Conservation (phyloP, 2,888 invertebrate genomes). For the Eurytoma adleriae region DNA sequence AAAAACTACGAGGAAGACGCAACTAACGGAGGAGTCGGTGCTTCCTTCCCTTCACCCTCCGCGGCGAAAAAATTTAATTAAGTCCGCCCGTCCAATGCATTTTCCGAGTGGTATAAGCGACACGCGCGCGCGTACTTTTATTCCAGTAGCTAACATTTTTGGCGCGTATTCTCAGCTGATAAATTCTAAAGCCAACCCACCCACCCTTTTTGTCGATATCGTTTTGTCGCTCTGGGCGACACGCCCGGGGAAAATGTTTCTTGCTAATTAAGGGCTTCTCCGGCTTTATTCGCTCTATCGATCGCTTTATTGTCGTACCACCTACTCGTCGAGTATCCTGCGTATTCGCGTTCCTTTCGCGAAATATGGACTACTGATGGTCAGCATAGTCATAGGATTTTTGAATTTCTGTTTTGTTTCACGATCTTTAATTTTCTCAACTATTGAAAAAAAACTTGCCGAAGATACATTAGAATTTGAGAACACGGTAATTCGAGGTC, state of each 20-base stretch:
- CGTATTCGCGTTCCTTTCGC: too few relatives aligned
- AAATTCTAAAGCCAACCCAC: conserved; percentile 11
- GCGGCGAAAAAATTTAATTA: conserved; percentile 55
- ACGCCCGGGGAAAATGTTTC: background rate
- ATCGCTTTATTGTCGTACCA: background rate
- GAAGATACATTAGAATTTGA: conserved; percentile 2
- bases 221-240: background rate
- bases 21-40: background rate
- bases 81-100: conserved; percentile 35
- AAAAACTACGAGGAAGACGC: background rate
- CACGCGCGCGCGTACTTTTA: background rate
- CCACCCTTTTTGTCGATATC: conserved; percentile 21
- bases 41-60: background rate
- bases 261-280: background rate
- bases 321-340: too few relatives aligned
- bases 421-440: background rate
- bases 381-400: background rate
- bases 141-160: background rate
- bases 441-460: too few relatives aligned
- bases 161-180: background rate
- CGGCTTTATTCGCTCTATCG: background rate
- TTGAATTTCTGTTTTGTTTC: background rate
- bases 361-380: background rate
- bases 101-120: conserved; percentile 13
- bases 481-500: background rate